Evolutionary conservation across 2,888 invertebrate species (phyloP).

Genomic region (Oscheius sp.): DNA sequence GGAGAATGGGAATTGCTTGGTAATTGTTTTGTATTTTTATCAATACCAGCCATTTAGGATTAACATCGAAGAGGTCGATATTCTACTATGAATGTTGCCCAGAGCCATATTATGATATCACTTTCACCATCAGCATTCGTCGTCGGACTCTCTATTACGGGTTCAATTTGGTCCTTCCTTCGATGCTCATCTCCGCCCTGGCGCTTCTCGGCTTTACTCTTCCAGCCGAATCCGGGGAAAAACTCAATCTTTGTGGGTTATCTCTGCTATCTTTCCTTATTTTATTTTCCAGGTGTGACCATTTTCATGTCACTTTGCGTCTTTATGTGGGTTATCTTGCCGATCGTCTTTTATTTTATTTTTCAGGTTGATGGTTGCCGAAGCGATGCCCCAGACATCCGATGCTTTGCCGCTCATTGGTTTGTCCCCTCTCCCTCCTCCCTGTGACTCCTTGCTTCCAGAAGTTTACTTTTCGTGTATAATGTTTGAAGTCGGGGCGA

Average conservation of each 20-base stretch:
- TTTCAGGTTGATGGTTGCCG: conserved; percentile 95
- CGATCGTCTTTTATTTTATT: too few species aligned
- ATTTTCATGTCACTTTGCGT: conserved; percentile 89
- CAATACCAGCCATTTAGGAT: conserved; percentile 31
- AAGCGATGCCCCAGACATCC: conserved; percentile 97
- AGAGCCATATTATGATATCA: conserved; percentile 84
- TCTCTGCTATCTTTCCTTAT: not conserved
- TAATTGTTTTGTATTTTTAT: not conserved
- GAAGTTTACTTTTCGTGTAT: conserved; percentile 72
- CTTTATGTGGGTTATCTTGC: too few species aligned
- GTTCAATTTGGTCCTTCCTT: conserved; percentile 98
- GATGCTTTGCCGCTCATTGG: conserved; percentile 93
- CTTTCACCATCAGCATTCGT: conserved; percentile 93
- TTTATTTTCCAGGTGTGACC: conserved; percentile 66
- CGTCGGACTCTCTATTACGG: conserved; percentile 60
- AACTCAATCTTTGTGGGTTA: conserved; percentile 88
- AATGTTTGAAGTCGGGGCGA: conserved; percentile 72
- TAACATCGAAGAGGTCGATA: conserved; percentile 60
- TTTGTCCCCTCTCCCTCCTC: conserved; percentile 9
- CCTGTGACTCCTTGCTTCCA: conserved; percentile 37
- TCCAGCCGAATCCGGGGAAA: conserved; percentile 98
- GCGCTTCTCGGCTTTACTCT: conserved; percentile 96
- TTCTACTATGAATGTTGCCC: conserved; percentile 72
- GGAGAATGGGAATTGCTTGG: conserved; percentile 78
- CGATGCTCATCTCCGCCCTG: conserved; percentile 98